These are phyloP conservation scores for Tethya wilhelma DNA, from an alignment of 37 sponge, comb jelly and placozoan genomes.

Conservation along the genomic window DNA sequence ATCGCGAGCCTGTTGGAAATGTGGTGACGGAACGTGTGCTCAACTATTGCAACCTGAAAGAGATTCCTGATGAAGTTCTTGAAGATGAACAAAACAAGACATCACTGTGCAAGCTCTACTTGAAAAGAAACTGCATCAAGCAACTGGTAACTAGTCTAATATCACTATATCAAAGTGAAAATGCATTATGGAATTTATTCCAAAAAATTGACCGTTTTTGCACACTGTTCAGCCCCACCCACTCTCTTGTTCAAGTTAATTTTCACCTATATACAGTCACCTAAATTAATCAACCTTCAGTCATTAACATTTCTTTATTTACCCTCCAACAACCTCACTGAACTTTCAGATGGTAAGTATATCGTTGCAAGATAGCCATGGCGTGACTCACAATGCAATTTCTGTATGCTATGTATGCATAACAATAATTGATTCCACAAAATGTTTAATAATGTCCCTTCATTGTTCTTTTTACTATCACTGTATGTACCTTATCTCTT, in stretches of 20 bases:
- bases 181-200: background rate
- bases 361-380: background rate
- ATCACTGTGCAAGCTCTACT: slow-evolving; percentile 24
- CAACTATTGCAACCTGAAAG: slow-evolving; percentile 30
- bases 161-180: background rate
- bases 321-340: slow-evolving; percentile 12
- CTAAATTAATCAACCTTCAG: background rate
- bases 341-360: background rate
- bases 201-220: too few relatives aligned
- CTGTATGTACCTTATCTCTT: too few relatives aligned
- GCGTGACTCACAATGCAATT: too few relatives aligned
- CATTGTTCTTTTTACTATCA: too few relatives aligned
- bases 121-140: slow-evolving; percentile 38
- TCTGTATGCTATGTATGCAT: too few relatives aligned
- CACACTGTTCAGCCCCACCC: background rate
- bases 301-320: background rate
- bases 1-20: background rate
- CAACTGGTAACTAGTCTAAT: slow-evolving; percentile 5
- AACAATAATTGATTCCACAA: too few relatives aligned
- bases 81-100: slow-evolving; percentile 1
- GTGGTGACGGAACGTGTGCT: too few relatives aligned
- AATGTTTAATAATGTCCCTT: too few relatives aligned
- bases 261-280: background rate
- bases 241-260: too few relatives aligned
- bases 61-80: slow-evolving; percentile 16